Evolutionary conservation across 1,140 invertebrate species (phyloP).

Genomic region (Anoplolepis gracilipes): DNA sequence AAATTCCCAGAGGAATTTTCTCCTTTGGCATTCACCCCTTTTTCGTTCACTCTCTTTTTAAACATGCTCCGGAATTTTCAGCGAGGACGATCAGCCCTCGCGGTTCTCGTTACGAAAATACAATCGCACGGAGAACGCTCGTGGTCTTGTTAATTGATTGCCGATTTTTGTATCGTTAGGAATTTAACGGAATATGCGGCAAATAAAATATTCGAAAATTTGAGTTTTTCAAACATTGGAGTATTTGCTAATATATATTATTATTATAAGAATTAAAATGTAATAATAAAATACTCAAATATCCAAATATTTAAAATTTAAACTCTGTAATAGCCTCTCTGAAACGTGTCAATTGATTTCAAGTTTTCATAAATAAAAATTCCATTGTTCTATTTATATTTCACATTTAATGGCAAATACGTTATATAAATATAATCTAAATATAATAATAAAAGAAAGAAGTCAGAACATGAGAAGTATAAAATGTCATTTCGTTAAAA

Average conservation of each 20-base stretch:
- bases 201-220: not conserved
- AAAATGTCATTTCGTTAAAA: conserved; percentile 16
- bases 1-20: conserved; percentile 45
- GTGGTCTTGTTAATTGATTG: not conserved
- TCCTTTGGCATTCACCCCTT: conserved; percentile 63
- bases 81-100: conserved; percentile 39
- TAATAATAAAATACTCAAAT: not conserved
- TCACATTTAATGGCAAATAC: not conserved
- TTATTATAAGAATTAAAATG: not conserved
- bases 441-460: too few relatives aligned
- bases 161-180: not conserved
- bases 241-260: not conserved
- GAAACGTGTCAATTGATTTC: not conserved
- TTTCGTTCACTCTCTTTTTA: conserved; percentile 38
- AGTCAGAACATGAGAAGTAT: not conserved
- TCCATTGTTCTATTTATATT: not conserved
- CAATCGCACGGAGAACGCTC: not conserved
- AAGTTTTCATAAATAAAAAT: not conserved
- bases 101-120: conserved; percentile 28
- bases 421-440: not conserved
- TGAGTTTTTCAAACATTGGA: not conserved
- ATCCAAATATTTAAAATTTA: not conserved
- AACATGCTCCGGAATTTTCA: conserved; percentile 64
- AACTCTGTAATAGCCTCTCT: not conserved
- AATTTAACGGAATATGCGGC: not conserved